Base-by-base conservation (phyloP, 2,797 vertebrate genomes). In the Nannoperca obscura region DNA sequence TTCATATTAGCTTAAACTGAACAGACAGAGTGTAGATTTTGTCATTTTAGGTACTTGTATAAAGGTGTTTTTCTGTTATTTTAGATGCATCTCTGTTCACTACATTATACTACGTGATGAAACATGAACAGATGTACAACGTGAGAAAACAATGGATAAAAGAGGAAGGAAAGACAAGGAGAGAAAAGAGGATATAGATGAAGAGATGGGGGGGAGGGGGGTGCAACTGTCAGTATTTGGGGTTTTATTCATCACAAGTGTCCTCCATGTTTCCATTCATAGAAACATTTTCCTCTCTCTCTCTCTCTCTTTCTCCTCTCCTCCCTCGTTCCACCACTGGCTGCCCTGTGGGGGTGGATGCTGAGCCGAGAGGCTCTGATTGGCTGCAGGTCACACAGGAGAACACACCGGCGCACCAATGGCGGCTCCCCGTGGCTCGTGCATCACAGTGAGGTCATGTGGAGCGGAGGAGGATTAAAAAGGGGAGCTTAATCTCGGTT, bases 221-320 rank as follows among this genome's bases (percentile, higher is more conserved):
- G 55, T 36, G 24, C 10, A 12, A 8, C 44, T 62, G 63, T 34
- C 61, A 46, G 70, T 78, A 78, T 87, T 62, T 78, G 38, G 79
- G 63, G 36, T 38, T 70, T 78, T 80, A 19, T 62, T 73, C 76
- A 65, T 85, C 81, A 72, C 71, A 40, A 49, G 53, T 27, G n/a
- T 80, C 79, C 63, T 88, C 86, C 88, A 71, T 93, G 85, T 93
- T 93, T 93, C 92, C 94, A 95, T 95, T 95, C 93, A 95, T 91
- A 94, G 93, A 95, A 93, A 93, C 42, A 36, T 59, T 30, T 22
- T 61, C 42, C 67, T 60, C 74, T 52, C 59, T 11, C 71, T 34
- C 36, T 69, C 47, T 40, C 71, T 42, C 61, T 54, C 61, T 3
- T 50, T 40, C 55, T 34, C 55, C 46, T 42, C 75, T 32, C 62